These are phyloP conservation scores for Periplaneta americana DNA, from an alignment of 1,140 invertebrate species.

Conservation along the genomic window DNA sequence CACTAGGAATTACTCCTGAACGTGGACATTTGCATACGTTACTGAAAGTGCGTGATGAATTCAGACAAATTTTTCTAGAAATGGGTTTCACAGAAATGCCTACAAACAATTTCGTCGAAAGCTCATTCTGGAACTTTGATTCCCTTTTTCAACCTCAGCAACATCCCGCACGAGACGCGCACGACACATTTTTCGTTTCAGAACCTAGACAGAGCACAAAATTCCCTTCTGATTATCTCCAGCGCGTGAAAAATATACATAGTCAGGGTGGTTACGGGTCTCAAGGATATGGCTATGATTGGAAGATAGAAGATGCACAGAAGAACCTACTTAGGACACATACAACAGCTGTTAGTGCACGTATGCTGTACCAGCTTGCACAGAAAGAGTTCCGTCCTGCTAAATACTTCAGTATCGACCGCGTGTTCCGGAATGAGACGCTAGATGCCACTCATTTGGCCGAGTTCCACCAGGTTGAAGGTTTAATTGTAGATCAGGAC, in stretches of 20 bases:
- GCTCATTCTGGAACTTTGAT: constrained; percentile 99
- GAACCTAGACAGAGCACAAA: background rate
- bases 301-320: constrained; percentile 92
- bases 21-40: constrained; percentile 92
- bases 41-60: constrained; percentile 92
- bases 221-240: constrained; percentile 85
- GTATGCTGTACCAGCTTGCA: constrained; percentile 92
- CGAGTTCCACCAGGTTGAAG: constrained; percentile 99
- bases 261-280: constrained; percentile 92
- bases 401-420: constrained; percentile 98
- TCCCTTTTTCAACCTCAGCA: constrained; percentile 98
- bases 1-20: constrained; percentile 62
- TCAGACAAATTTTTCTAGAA: constrained; percentile 95
- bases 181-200: constrained; percentile 97
- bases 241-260: constrained; percentile 88
- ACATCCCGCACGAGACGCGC: constrained; percentile 97
- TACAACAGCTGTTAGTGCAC: constrained; percentile 94
- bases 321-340: constrained; percentile 97
- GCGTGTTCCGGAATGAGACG: constrained; percentile 98
- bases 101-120: constrained; percentile 96
- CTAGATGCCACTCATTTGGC: constrained; percentile 98
- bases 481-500: constrained; percentile 88
- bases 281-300: constrained; percentile 80
- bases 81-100: constrained; percentile 98
- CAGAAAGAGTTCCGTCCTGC: constrained; percentile 71